Evolutionary conservation across 2,113 vertebrate genomes (phyloP).

Genomic region (Monopterus albus): DNA sequence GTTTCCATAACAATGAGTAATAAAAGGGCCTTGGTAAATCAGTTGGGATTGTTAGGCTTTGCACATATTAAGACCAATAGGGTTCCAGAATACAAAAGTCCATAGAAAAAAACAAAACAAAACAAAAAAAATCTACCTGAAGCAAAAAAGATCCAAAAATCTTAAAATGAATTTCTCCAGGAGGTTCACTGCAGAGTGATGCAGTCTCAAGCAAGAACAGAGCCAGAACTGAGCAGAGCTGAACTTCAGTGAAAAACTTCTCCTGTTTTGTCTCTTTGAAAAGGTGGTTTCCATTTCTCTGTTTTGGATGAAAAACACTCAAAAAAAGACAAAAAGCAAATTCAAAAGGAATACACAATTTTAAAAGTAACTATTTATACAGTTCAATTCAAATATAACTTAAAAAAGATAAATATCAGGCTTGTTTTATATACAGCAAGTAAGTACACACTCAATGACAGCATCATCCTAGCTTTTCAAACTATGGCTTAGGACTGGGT

Average conservation of each 20-base stretch:
- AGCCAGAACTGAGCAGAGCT: slow-evolving; percentile 2
- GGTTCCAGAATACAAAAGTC: slow-evolving; percentile 33
- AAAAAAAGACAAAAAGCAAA: slow-evolving; percentile 31
- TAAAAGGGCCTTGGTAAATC: slow-evolving; percentile 3
- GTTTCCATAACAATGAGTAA: slow-evolving; percentile 5
- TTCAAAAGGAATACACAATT: slow-evolving; percentile 16
- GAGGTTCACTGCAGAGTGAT: neutral
- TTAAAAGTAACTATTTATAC: slow-evolving; percentile 40
- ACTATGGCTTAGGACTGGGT: slow-evolving; percentile 52
- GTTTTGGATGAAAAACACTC: neutral
- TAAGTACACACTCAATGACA: slow-evolving; percentile 48
- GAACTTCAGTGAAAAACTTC: neutral
- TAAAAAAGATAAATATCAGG: slow-evolving; percentile 72
- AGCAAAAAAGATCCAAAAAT: neutral
- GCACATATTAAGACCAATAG: slow-evolving; percentile 39
- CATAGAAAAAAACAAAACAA: slow-evolving; percentile 26
- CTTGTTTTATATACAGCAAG: slow-evolving; percentile 49
- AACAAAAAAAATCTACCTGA: slow-evolving; percentile 1
- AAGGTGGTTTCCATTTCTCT: neutral
- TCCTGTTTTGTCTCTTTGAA: neutral
- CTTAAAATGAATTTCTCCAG: slow-evolving; percentile 1
- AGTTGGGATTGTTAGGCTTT: slow-evolving; percentile 33
- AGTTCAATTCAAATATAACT: slow-evolving; percentile 67
- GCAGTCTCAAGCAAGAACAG: neutral
- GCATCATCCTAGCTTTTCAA: slow-evolving; percentile 47